Conservation (phyloP, 2,888 invertebrate genomes). For the Scaeva pyrastri region DNA sequence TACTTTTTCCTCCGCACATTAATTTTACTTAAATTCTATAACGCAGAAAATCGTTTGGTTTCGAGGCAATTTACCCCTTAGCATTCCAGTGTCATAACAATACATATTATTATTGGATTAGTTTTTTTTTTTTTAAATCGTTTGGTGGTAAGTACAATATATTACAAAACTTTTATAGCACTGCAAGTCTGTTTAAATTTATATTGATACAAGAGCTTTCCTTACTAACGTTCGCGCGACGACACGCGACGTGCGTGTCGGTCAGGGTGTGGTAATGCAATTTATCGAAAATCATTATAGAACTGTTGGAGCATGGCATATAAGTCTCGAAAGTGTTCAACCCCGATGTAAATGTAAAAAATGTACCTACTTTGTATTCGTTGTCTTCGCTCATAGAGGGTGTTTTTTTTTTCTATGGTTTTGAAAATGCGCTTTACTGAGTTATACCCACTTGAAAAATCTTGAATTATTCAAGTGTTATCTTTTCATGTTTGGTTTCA, state of each 20-base stretch:
- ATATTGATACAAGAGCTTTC: background rate
- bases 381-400: too few species aligned
- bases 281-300: background rate
- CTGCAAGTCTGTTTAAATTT: background rate
- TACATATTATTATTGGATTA: constrained; percentile 11
- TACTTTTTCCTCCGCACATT: background rate
- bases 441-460: too few species aligned
- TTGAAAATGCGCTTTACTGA: too few species aligned
- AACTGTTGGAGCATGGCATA: background rate
- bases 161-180: background rate
- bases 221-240: background rate
- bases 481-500: too few species aligned
- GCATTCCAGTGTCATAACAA: background rate
- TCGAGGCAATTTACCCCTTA: background rate
- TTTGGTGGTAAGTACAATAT: background rate
- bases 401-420: too few species aligned
- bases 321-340: background rate
- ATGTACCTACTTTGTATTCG: background rate
- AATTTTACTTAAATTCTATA: background rate
- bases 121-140: constrained; percentile 14
- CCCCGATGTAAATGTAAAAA: background rate
- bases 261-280: background rate
- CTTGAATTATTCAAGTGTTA: too few species aligned
- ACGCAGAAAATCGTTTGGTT: background rate
- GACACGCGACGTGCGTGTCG: too few species aligned